Evolutionary conservation across 2,113 vertebrate genomes (phyloP), one percentile per base, ranked within the genome.

Genomic region (Ammodytes dubius): DNA sequence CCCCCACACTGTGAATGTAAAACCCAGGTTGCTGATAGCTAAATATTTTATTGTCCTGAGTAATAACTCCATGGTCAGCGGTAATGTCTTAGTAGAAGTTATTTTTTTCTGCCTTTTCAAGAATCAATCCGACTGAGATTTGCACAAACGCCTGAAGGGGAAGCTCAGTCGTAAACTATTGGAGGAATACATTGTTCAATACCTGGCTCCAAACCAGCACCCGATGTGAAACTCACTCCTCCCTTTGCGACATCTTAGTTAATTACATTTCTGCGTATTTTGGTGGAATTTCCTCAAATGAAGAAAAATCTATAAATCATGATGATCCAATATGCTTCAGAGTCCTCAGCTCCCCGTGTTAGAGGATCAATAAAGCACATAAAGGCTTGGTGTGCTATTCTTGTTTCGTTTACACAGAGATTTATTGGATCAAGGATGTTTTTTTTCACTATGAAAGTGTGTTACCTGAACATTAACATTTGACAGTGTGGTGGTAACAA

Each of bases 41-140:
- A 17, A 39, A 83, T 84, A 46, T 79, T 79, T 88, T 86, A 91
- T 82, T 79, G 78, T 89, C 72, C 81, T 78, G 81, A 89, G 88
- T 91, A 87, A 89, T 89, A 88, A 84, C 70, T 73, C 53, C 69
- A 52, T 35, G 69, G 71, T 76, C 79, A 74, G 71, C 83, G 74
- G 77, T 85, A 88, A 88, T 77, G 70, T 81, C 58, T 89, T 54
- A 71, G 82, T 69, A 82, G 72, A 86, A 85, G 57, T 37, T 82
- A 78, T 74, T 79, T 74, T 92, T 79, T 85, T 68, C 69, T 74
- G 45, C 81, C 77, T 77, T 47, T 77, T 72, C 58, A 37, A 60
- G 77, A 85, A 66, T 82, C 78, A 76, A 76, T 81, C 81, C 70
- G 35, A 27, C 75, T 12, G 61, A 89, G 77, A 83, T 83, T 78